A percentile compares a stretch with the other conserved stretches of the same genome.
Conservation (phyloP, 2,888 invertebrate species). For the Torymus tubicola region DNA sequence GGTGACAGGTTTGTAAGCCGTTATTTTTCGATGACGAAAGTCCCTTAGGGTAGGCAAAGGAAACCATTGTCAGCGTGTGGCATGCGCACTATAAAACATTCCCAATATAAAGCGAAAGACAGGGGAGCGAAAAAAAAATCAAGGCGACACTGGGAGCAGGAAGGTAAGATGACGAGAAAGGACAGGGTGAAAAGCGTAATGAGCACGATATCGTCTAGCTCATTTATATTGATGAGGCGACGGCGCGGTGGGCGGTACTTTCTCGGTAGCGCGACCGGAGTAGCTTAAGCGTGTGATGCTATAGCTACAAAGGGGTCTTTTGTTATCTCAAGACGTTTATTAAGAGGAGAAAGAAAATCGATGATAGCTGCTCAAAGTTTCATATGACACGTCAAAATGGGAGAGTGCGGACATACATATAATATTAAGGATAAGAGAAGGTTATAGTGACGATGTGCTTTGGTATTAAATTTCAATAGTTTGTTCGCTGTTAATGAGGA, state of each 20-base stretch:
- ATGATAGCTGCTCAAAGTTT: conserved; percentile 2
- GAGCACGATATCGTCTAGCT: conserved; percentile 35
- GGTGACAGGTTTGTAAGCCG: conserved; percentile 27
- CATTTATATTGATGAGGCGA: conserved; percentile 15
- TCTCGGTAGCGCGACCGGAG: neutral
- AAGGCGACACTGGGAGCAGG: too few relatives aligned
- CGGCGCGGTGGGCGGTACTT: neutral
- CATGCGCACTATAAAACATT: too few relatives aligned
- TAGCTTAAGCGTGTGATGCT: conserved; percentile 4
- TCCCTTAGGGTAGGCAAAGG: neutral
- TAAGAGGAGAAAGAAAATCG: neutral
- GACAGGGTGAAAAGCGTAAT: conserved; percentile 11
- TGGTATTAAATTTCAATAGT: too few relatives aligned
- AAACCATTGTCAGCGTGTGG: neutral
- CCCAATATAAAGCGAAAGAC: too few relatives aligned
- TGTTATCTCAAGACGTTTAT: conserved; percentile 1
- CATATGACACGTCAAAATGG: conserved; percentile 9
- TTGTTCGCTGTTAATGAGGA: too few relatives aligned
- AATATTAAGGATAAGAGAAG: too few relatives aligned
- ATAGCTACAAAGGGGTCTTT: neutral
- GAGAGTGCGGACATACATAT: too few relatives aligned
- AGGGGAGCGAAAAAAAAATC: too few relatives aligned
- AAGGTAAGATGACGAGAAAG: neutral
- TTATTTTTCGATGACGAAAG: conserved; percentile 16
- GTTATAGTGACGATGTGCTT: too few relatives aligned